These are phyloP conservation scores for Falco columbarius DNA, from an alignment of 2,797 vertebrate species.

Conservation along the genomic window DNA sequence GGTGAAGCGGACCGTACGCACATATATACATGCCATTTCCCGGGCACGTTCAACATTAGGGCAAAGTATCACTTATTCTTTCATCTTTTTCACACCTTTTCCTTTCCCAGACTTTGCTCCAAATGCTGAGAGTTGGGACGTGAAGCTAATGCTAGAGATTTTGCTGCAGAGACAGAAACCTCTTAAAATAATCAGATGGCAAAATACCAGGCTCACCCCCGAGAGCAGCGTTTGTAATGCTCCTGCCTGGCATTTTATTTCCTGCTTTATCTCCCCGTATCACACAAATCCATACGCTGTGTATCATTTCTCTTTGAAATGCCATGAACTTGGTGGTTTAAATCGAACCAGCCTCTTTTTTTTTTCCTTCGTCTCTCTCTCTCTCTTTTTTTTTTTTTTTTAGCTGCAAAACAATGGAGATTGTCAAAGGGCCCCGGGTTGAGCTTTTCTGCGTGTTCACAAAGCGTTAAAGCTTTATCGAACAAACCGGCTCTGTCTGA, in stretches of 20 bases:
- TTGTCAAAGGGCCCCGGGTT: slow-evolving; percentile 73
- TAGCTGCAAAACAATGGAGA: slow-evolving; percentile 70
- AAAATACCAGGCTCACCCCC: slow-evolving; percentile 60
- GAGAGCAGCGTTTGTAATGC: slow-evolving; percentile 22
- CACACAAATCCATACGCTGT: slow-evolving; percentile 8
- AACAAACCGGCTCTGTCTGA: slow-evolving; percentile 79
- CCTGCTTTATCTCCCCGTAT: slow-evolving; percentile 37
- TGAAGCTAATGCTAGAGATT: slow-evolving; percentile 30
- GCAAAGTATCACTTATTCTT: background rate
- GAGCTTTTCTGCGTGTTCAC: slow-evolving; percentile 80
- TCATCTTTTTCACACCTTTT: slow-evolving; percentile 35
- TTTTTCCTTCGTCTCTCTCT: background rate
- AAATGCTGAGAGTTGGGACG: background rate
- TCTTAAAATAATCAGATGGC: slow-evolving; percentile 65
- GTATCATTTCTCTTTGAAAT: slow-evolving; percentile 77
- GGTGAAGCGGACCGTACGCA: background rate
- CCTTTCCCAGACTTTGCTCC: background rate
- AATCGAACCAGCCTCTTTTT: slow-evolving; percentile 39
- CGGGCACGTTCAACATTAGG: background rate
- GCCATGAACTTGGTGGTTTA: slow-evolving; percentile 82
- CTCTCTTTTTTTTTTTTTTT: background rate
- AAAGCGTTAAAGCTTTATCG: slow-evolving; percentile 83
- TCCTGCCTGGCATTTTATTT: slow-evolving; percentile 48
- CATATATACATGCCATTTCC: background rate
- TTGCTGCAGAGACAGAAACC: slow-evolving; percentile 16